A percentile compares a stretch with the other conserved stretches of the same genome.
phyloP scores from a whole-genome alignment of 2,888 invertebrate genomes.

The Saturnia pavonia region DNA sequence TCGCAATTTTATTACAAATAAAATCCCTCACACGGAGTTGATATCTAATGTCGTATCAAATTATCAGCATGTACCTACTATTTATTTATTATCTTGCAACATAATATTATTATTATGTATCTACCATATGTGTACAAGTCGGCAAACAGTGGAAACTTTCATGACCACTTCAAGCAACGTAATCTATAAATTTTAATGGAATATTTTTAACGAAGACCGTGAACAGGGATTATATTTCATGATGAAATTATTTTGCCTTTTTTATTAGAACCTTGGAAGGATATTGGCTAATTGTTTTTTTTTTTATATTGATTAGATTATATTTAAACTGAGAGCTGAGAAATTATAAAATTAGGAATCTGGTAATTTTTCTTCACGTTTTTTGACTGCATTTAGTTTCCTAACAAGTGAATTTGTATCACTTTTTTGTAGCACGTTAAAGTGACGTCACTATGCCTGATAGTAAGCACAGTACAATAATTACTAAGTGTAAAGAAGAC shows the following conservation, averaged over 20 bases:
- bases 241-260: slow-evolving; percentile 20
- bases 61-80: slow-evolving; percentile 37
- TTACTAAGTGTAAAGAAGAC: background rate
- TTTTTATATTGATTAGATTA: background rate
- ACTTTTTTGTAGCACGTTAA: too few species aligned
- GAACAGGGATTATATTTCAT: slow-evolving; percentile 29
- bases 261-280: slow-evolving; percentile 6
- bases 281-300: background rate
- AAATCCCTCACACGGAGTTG: slow-evolving; percentile 7
- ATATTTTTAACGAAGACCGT: slow-evolving; percentile 57
- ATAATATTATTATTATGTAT: slow-evolving; percentile 25
- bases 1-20: background rate
- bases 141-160: slow-evolving; percentile 64
- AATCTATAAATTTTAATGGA: slow-evolving; percentile 68
- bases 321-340: background rate
- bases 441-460: too few species aligned
- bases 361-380: too few species aligned
- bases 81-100: slow-evolving; percentile 41
- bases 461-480: too few species aligned
- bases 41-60: slow-evolving; percentile 20
- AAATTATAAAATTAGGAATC: too few species aligned
- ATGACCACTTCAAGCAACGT: slow-evolving; percentile 42
- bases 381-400: too few species aligned
- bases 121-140: slow-evolving; percentile 30
- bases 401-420: too few species aligned